phyloP scores from a whole-genome alignment of 2,797 vertebrate species.

The Smutsia gigantea region DNA sequence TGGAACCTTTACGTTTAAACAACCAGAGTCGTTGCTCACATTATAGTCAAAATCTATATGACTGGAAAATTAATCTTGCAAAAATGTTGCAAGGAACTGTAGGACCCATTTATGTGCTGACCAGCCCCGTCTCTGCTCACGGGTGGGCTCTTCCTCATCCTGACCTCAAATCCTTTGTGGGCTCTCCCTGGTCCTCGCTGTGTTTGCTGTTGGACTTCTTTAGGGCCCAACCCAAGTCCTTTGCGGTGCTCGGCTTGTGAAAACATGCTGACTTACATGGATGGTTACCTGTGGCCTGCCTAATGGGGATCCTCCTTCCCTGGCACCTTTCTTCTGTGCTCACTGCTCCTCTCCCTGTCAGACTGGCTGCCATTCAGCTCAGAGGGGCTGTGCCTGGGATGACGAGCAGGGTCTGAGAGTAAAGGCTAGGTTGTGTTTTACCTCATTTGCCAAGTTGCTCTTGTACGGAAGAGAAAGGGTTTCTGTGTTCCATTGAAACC shows the following conservation, averaged over 20 bases:
- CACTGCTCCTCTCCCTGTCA: neutral
- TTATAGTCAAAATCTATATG: constrained; percentile 4
- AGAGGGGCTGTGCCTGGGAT: neutral
- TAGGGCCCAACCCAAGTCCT: neutral
- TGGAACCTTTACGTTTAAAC: constrained; percentile 1
- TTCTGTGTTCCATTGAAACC: constrained; percentile 56
- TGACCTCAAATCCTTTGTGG: neutral
- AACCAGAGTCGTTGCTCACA: neutral
- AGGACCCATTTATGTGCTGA: neutral
- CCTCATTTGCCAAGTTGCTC: neutral
- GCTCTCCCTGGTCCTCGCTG: neutral
- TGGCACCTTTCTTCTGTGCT: neutral
- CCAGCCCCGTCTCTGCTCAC: neutral
- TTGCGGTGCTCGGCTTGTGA: neutral
- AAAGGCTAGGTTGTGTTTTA: neutral
- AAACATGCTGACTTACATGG: neutral
- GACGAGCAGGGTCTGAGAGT: neutral
- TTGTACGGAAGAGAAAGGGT: neutral
- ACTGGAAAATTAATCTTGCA: constrained; percentile 33
- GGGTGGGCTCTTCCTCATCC: neutral
- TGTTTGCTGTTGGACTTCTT: neutral
- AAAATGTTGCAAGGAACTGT: neutral
- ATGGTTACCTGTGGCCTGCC: neutral
- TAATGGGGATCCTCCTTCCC: neutral
- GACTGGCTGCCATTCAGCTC: neutral